Percentiles rank a stretch among this genome's conserved stretches.
phyloP scores from a whole-genome alignment of 1,140 invertebrate genomes.

The Conus betulinus region DNA sequence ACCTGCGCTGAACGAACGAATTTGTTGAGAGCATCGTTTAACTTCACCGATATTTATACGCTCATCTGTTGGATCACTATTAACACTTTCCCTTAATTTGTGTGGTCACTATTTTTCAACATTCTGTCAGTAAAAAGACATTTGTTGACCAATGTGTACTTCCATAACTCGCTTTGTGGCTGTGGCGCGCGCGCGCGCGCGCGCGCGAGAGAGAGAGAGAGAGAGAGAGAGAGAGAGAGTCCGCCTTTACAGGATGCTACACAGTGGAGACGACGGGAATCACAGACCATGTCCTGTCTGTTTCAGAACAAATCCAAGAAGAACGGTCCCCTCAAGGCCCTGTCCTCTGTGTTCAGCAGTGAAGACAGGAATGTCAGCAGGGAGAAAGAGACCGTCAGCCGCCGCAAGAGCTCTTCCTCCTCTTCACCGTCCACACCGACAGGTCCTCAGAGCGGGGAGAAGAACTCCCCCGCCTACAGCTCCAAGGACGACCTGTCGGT shows the following conservation, averaged over 20 bases:
- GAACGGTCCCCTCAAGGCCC: conserved; percentile 64
- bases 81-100: too few species aligned
- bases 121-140: too few species aligned
- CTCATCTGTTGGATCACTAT: too few species aligned
- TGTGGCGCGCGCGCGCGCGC: not conserved
- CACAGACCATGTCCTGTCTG: not conserved
- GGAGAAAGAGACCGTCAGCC: not conserved
- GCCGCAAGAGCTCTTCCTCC: not conserved
- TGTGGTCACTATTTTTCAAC: too few species aligned
- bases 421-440: not conserved
- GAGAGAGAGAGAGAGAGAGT: not conserved
- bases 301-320: conserved; percentile 58
- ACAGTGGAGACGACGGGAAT: not conserved
- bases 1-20: too few species aligned
- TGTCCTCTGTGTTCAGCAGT: conserved; percentile 53
- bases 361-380: conserved; percentile 32
- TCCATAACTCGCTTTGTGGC: not conserved
- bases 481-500: conserved; percentile 50
- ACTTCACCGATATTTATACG: too few species aligned
- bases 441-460: not conserved
- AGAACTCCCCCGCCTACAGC: not conserved
- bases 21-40: too few species aligned
- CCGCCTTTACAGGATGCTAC: too few species aligned
- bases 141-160: too few species aligned
- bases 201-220: not conserved